phyloP scores from a whole-genome alignment of 1,140 invertebrate genomes.

The Heliconius hewitsoni region DNA sequence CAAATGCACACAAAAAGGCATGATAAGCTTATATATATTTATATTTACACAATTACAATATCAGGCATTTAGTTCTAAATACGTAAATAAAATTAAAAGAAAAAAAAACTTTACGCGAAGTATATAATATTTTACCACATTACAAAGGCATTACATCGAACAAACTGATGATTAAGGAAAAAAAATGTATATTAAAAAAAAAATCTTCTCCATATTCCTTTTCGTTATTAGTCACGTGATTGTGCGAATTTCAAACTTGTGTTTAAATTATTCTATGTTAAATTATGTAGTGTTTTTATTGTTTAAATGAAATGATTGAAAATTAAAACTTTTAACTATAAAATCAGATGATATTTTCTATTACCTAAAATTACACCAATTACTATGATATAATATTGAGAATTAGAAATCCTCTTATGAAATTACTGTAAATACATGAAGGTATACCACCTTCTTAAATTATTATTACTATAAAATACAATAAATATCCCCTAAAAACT shows the following conservation, averaged over 20 bases:
- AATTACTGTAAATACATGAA: neutral
- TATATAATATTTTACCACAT: constrained; percentile 18
- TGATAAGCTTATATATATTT: constrained; percentile 28
- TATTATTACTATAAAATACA: neutral
- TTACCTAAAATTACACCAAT: neutral
- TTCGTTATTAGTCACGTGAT: constrained; percentile 2
- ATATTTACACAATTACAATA: constrained; percentile 31
- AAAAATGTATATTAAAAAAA: neutral
- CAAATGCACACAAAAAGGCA: constrained; percentile 47
- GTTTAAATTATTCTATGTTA: neutral
- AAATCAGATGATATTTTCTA: neutral
- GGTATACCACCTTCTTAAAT: neutral
- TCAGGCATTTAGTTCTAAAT: constrained; percentile 33
- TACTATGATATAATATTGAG: neutral
- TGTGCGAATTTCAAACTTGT: constrained; percentile 19
- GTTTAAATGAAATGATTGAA: neutral
- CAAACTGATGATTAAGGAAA: neutral
- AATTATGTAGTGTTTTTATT: neutral
- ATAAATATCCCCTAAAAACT: neutral
- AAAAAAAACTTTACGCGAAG: neutral
- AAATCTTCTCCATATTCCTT: neutral
- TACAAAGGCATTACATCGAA: constrained; percentile 26
- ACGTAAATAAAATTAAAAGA: constrained; percentile 14
- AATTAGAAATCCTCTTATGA: neutral
- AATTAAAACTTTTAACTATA: neutral